Base-by-base conservation (phyloP, 2,888 invertebrate genomes). In the Dorcus parallelipipedus region DNA sequence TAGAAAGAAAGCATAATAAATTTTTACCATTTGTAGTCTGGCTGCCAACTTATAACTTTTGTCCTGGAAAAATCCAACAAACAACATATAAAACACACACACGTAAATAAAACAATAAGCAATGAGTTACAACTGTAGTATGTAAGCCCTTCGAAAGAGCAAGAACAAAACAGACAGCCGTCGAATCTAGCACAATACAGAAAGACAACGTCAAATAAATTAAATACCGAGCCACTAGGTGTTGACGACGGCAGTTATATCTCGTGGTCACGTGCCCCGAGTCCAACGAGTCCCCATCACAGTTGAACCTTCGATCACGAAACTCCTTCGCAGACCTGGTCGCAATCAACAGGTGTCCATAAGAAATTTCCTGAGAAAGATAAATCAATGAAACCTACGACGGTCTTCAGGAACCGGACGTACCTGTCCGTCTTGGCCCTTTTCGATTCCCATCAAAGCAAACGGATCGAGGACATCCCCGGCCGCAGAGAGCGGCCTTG, bases 401-500 rank as follows among this genome's bases (percentile, higher is more conserved):
- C n/a, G 33, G 26, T 65, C 26, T 7, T 20, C 41, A 33, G 39
- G n/a, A 6, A 47, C 6, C 43, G 9, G 14, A 14, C 39, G 50
- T 62, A 60, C 86, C 79, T 93, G 93, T 54, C 93, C 94, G 77
- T 92, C 91, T 76, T 89, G 87, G 62, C 86, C 87, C 73, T 84
- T 83, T 73, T 93, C 91, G 60, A 94, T 83, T 39, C 95, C 93
- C 59, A 95, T 80, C 41, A 93, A 84, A 75, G 92, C 90, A 77
- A 94, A 92, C 38, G 94, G 91, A 82, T 95, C 94, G 33, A 87
- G 84, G 42, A 84, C 85, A 78, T 96, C 96, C 76, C 87, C 91
- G 55, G 90, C 90, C 23, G 90, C 84, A 52, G 93, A 95, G 54
- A 94, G 78, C 8, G 93, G 95, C 62, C 94, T 83, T 41, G 90